Evolutionary conservation across 2,888 invertebrate genomes (phyloP).

Genomic region (Phengaris alcon): DNA sequence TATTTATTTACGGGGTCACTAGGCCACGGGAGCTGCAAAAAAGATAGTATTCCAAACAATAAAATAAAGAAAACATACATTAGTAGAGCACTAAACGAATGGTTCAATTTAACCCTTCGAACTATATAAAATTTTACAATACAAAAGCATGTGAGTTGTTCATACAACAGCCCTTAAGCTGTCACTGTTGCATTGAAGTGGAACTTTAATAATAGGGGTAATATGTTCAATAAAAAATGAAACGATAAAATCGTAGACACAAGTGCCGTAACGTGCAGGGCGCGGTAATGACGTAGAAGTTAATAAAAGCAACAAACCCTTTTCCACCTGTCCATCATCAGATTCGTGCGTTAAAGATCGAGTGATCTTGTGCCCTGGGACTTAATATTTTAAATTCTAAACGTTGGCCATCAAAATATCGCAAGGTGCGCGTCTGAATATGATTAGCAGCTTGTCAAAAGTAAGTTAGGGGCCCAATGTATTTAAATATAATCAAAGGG

Average conservation of each 20-base stretch:
- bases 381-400: constrained; percentile 68
- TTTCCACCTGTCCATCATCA: constrained; percentile 53
- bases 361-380: constrained; percentile 58
- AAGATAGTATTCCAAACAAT: too few species aligned
- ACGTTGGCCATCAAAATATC: constrained; percentile 57
- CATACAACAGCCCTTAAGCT: constrained; percentile 12
- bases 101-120: too few species aligned
- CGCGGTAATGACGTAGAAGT: constrained; percentile 1
- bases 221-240: constrained; percentile 9
- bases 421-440: constrained; percentile 76
- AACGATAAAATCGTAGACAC: constrained; percentile 15
- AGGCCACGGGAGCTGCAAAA: too few species aligned
- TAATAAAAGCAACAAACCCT: constrained; percentile 32
- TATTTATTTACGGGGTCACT: too few species aligned
- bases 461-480: constrained; percentile 66
- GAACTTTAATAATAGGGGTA: constrained; percentile 18
- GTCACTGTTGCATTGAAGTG: constrained; percentile 15
- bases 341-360: constrained; percentile 56
- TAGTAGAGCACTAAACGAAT: too few species aligned
- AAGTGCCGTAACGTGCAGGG: constrained; percentile 2
- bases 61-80: too few species aligned
- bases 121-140: not conserved
- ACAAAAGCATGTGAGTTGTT: not conserved
- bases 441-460: constrained; percentile 80
- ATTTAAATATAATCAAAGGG: constrained; percentile 71